A percentile compares a stretch with the other conserved stretches of the same genome.
Conservation (phyloP, 30 jellyfish, hydroid and myxozoan species). For the Calvadosia cruxmelitensis region DNA sequence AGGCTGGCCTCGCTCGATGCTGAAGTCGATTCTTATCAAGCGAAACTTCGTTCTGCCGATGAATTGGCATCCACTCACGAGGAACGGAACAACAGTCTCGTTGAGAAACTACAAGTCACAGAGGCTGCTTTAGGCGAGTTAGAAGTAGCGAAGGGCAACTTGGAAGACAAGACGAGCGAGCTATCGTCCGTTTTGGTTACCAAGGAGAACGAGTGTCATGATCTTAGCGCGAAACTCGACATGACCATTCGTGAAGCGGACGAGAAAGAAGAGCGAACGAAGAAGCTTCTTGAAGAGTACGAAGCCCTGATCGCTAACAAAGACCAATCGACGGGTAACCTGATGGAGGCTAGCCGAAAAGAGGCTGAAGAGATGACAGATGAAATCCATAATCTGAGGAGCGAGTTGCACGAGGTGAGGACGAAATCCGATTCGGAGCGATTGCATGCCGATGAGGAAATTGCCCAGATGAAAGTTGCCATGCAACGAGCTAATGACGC, state of each 20-base stretch:
- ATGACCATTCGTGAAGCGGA: neutral
- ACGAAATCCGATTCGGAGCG: neutral
- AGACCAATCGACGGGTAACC: conserved; percentile 3
- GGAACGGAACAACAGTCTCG: neutral
- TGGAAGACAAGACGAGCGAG: neutral
- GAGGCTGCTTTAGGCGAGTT: neutral
- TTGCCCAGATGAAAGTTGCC: neutral
- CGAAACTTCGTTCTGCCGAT: neutral
- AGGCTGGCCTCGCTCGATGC: neutral
- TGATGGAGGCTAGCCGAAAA: conserved; percentile 20
- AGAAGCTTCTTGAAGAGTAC: conserved; percentile 5
- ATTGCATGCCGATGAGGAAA: neutral
- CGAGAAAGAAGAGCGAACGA: neutral
- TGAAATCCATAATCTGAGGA: conserved; percentile 3
- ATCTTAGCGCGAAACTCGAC: neutral
- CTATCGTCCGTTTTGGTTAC: neutral
- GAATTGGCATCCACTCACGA: neutral
- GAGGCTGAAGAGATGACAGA: conserved; percentile 19
- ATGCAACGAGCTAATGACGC: neutral
- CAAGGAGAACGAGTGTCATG: neutral
- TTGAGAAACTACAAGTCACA: no score
- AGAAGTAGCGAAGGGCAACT: neutral
- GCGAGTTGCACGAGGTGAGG: neutral
- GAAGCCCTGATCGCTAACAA: conserved; percentile 16
- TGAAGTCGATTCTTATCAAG: neutral